These are phyloP conservation scores for Reticulitermes speratus DNA, from an alignment of 1,140 invertebrate genomes.

Conservation along the genomic window DNA sequence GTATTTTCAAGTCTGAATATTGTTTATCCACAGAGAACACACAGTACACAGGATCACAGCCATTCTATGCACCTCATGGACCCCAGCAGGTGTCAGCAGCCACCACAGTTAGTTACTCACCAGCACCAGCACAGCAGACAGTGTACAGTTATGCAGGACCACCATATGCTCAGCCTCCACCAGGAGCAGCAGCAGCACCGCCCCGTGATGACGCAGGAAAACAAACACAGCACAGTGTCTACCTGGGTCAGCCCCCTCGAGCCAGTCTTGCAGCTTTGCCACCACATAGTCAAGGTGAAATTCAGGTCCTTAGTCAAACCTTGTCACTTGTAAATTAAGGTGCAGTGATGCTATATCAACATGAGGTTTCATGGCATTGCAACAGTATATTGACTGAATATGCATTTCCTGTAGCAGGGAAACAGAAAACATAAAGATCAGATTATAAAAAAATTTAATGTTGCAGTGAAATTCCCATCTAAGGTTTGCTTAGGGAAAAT, in stretches of 20 bases:
- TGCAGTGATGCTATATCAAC: no score
- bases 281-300: slow-evolving; percentile 26
- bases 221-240: slow-evolving; percentile 26
- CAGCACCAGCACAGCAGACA: slow-evolving; percentile 44
- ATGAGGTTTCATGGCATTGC: no score
- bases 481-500: no score
- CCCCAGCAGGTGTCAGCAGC: slow-evolving; percentile 46
- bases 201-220: background rate
- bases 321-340: no score
- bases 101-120: slow-evolving; percentile 44
- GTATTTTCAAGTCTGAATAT: background rate
- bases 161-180: slow-evolving; percentile 44
- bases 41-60: slow-evolving; percentile 37
- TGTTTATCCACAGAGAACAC: slow-evolving; percentile 33
- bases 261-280: background rate
- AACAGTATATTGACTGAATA: no score
- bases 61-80: slow-evolving; percentile 41
- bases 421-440: no score
- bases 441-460: no score
- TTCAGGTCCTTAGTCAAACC: background rate
- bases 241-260: slow-evolving; percentile 24
- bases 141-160: slow-evolving; percentile 46
- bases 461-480: no score
- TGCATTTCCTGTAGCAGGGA: no score
- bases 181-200: slow-evolving; percentile 26